A percentile compares a stretch with the other conserved stretches of the same genome.
Conservation (phyloP, 2,888 invertebrate species). For the Drosophila basisetae region DNA sequence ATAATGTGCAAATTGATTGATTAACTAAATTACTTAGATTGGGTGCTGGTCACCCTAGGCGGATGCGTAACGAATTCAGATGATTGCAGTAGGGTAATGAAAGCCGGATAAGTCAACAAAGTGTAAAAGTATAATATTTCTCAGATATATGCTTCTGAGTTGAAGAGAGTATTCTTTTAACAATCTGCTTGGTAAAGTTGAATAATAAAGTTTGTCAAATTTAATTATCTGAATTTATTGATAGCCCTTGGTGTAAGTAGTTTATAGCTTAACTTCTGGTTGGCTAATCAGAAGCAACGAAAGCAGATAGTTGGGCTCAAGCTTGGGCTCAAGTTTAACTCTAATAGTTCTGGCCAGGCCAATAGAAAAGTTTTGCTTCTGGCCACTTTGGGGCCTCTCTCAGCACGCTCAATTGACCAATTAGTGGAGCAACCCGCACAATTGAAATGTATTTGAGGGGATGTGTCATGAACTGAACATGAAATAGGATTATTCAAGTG, state of each 20-base stretch:
- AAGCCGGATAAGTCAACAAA: neutral
- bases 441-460: slow-evolving; percentile 28
- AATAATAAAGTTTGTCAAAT: neutral
- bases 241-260: neutral
- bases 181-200: neutral
- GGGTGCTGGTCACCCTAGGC: neutral
- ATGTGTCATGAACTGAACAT: slow-evolving; percentile 37
- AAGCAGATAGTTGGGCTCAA: neutral
- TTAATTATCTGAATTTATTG: neutral
- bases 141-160: neutral
- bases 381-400: slow-evolving; percentile 1
- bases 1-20: neutral
- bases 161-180: no score
- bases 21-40: neutral
- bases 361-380: neutral
- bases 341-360: neutral
- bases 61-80: neutral
- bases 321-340: neutral
- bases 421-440: slow-evolving; percentile 22
- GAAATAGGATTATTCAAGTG: slow-evolving; percentile 29
- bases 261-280: neutral
- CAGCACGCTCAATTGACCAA: slow-evolving; percentile 39
- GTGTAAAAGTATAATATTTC: accelerated
- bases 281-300: neutral
- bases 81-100: neutral